A percentile compares a stretch with the other conserved stretches of the same genome.
Conservation (phyloP, 2,888 invertebrate genomes). For the Chesias legatella region DNA sequence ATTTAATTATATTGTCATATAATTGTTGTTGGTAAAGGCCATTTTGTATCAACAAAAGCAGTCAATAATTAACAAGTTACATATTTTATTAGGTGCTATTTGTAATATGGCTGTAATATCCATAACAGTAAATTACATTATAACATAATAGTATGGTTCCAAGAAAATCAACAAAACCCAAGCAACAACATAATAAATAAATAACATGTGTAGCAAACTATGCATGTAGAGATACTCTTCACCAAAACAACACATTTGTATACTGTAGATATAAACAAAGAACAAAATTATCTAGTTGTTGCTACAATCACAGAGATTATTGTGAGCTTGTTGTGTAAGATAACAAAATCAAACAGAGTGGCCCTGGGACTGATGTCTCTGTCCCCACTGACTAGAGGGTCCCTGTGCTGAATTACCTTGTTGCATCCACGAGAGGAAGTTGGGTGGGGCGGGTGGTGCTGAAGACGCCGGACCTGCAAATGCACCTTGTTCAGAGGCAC, state of each 20-base stretch:
- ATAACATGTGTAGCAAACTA: conserved; percentile 73
- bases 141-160: conserved; percentile 45
- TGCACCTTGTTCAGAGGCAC: conserved; percentile 74
- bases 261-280: conserved; percentile 65
- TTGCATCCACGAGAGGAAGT: conserved; percentile 88
- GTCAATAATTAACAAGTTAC: conserved; percentile 27
- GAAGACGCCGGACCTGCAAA: conserved; percentile 72
- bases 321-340: conserved; percentile 73
- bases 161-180: conserved; percentile 74
- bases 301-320: conserved; percentile 81
- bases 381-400: conserved; percentile 80
- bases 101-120: conserved; percentile 43
- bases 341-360: conserved; percentile 74
- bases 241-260: conserved; percentile 69
- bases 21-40: conserved; percentile 17
- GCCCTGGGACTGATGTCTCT: conserved; percentile 76
- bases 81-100: conserved; percentile 10
- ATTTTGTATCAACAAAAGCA: no score
- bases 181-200: conserved; percentile 75
- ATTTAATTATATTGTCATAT: conserved; percentile 33
- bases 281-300: conserved; percentile 73
- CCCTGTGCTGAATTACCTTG: conserved; percentile 82
- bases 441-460: conserved; percentile 72
- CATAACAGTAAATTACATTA: conserved; percentile 45
- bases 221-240: conserved; percentile 57